These are phyloP conservation scores for Pomatorhinus ruficollis DNA, from an alignment of 2,113 vertebrate species.

Conservation along the genomic window DNA sequence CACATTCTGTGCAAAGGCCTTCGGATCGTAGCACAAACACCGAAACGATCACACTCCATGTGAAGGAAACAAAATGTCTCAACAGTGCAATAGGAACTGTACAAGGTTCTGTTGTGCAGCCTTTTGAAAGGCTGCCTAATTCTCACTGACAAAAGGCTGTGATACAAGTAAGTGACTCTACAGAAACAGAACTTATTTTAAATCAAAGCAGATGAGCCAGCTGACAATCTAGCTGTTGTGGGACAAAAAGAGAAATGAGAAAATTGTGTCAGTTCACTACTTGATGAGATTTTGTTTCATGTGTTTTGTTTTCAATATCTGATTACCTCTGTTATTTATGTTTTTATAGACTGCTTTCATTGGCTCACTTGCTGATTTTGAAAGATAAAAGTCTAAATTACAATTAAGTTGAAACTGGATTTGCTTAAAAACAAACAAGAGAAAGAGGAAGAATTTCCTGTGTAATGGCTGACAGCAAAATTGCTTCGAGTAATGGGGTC, in stretches of 20 bases:
- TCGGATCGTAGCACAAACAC: background rate
- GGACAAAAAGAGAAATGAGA: conserved; percentile 39
- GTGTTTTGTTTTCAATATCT: conserved; percentile 8
- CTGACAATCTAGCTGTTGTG: background rate
- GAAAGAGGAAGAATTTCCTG: conserved; percentile 33
- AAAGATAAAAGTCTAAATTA: conserved; percentile 20
- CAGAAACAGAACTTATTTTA: background rate
- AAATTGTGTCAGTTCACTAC: background rate
- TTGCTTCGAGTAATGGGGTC: conserved; percentile 31
- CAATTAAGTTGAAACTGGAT: conserved; percentile 33
- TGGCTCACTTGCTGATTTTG: conserved; percentile 11
- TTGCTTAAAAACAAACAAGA: conserved; percentile 42
- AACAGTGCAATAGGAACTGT: background rate
- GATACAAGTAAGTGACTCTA: background rate
- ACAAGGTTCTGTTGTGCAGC: background rate
- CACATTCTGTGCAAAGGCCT: background rate
- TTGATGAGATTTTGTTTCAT: conserved; percentile 34
- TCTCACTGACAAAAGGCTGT: background rate
- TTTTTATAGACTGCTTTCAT: conserved; percentile 12
- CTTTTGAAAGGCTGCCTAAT: background rate
- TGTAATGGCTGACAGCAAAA: conserved; percentile 21
- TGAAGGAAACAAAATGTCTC: background rate
- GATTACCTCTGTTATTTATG: conserved; percentile 38
- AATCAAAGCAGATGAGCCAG: conserved; percentile 34
- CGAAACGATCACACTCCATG: background rate